Evolutionary conservation across 2,797 vertebrate genomes (phyloP).

Genomic region (Brachyalestes nurse): DNA sequence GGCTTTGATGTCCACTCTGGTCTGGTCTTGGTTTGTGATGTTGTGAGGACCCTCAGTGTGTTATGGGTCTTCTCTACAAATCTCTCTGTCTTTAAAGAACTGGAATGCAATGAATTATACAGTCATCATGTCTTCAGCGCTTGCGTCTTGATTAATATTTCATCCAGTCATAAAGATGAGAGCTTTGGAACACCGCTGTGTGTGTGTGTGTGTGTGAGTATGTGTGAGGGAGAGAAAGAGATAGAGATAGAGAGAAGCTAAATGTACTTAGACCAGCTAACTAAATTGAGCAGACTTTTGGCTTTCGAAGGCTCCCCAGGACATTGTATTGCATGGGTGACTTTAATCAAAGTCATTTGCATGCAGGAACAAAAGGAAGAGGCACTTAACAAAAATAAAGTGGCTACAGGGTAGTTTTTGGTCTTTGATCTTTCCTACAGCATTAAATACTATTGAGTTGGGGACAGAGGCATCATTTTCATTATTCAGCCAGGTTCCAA

Average conservation of each 20-base stretch:
- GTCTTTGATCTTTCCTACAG: constrained; percentile 65
- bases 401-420: constrained; percentile 12
- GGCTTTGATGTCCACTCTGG: background rate
- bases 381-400: constrained; percentile 28
- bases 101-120: constrained; percentile 67
- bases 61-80: constrained; percentile 33
- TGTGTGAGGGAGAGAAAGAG: background rate
- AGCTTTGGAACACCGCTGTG: constrained; percentile 46
- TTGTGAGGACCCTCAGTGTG: constrained; percentile 1
- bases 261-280: constrained; percentile 2
- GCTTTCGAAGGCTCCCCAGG: constrained; percentile 46
- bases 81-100: constrained; percentile 60
- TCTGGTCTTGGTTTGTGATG: background rate
- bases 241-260: background rate
- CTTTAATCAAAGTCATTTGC: constrained; percentile 67
- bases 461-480: background rate
- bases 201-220: background rate
- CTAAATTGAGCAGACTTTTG: constrained; percentile 13
- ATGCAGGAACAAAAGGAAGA: constrained; percentile 61
- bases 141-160: constrained; percentile 67
- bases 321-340: constrained; percentile 29
- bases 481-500: background rate
- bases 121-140: constrained; percentile 45
- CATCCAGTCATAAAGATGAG: constrained; percentile 59
- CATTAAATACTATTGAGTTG: constrained; percentile 47